These are phyloP conservation scores for Phengaris alcon DNA, from an alignment of 2,888 invertebrate genomes.

Conservation along the genomic window DNA sequence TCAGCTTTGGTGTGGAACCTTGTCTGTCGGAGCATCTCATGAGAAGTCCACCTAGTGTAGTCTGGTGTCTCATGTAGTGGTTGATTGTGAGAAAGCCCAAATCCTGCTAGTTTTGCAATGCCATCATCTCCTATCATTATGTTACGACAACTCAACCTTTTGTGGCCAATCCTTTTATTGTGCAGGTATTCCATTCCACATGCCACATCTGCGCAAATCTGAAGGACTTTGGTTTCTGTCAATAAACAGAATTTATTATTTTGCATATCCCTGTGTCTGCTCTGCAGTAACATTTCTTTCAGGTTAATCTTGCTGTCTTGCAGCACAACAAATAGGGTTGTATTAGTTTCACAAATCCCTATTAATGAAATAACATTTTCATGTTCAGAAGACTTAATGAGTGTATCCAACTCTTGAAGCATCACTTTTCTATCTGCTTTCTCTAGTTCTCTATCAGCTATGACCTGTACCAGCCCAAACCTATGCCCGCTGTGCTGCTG, in stretches of 20 bases:
- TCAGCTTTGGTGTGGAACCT: constrained; percentile 86
- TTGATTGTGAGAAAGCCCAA: constrained; percentile 85
- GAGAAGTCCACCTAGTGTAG: constrained; percentile 88
- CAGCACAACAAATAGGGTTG: constrained; percentile 85
- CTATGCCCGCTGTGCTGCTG: constrained; percentile 79
- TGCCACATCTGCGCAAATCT: constrained; percentile 83
- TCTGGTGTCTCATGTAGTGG: constrained; percentile 83
- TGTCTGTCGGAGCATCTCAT: constrained; percentile 86
- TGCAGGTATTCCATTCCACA: constrained; percentile 86
- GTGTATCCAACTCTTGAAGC: constrained; percentile 85
- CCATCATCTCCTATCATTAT: constrained; percentile 82
- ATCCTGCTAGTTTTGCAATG: constrained; percentile 85
- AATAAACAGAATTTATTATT: constrained; percentile 80
- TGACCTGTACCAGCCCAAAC: constrained; percentile 81
- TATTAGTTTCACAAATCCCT: constrained; percentile 89
- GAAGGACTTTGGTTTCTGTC: constrained; percentile 81
- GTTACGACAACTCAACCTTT: constrained; percentile 85
- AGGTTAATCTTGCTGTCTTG: constrained; percentile 84
- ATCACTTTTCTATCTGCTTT: constrained; percentile 74
- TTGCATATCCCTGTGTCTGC: constrained; percentile 74
- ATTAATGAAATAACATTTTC: constrained; percentile 85
- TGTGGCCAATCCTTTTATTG: constrained; percentile 84
- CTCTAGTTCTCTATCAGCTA: constrained; percentile 78
- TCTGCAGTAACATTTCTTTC: constrained; percentile 84
- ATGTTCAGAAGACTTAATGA: constrained; percentile 84